These are phyloP conservation scores for Capra hircus DNA, from an alignment of 2,113 vertebrate species.

Conservation along the genomic window DNA sequence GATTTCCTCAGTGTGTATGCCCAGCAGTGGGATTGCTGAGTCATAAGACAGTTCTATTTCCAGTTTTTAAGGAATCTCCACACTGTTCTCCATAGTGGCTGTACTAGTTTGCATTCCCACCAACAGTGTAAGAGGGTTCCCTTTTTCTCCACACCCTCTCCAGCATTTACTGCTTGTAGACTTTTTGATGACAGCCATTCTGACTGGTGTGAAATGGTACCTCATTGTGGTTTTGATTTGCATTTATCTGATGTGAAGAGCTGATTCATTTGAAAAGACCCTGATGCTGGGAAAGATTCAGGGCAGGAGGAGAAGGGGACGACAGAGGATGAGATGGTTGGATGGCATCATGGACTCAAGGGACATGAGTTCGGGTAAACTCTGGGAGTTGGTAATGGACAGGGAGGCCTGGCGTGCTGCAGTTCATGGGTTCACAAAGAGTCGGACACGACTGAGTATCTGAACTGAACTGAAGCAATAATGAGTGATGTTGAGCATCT, in stretches of 20 bases:
- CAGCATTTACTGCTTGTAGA: background rate
- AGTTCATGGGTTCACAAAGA: background rate
- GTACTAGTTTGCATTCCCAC: background rate
- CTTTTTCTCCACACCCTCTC: background rate
- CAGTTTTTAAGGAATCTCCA: background rate
- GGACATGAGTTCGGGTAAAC: background rate
- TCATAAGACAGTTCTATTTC: rapidly evolving
- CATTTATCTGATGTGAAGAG: background rate
- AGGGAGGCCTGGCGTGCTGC: rapidly evolving
- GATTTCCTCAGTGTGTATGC: background rate
- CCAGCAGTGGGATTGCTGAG: background rate
- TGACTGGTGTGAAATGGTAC: background rate
- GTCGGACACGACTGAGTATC: background rate
- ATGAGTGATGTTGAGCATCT: background rate
- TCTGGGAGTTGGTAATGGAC: background rate
- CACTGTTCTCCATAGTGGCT: background rate
- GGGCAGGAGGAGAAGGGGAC: background rate
- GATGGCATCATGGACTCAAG: background rate
- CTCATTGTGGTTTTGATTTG: background rate
- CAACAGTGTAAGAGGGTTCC: background rate
- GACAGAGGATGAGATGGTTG: background rate
- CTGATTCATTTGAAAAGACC: background rate
- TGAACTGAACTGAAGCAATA: background rate
- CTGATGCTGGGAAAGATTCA: background rate
- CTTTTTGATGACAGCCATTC: background rate